Evolutionary conservation across 2,113 vertebrate genomes (phyloP).

Genomic region (Thunnus thynnus): DNA sequence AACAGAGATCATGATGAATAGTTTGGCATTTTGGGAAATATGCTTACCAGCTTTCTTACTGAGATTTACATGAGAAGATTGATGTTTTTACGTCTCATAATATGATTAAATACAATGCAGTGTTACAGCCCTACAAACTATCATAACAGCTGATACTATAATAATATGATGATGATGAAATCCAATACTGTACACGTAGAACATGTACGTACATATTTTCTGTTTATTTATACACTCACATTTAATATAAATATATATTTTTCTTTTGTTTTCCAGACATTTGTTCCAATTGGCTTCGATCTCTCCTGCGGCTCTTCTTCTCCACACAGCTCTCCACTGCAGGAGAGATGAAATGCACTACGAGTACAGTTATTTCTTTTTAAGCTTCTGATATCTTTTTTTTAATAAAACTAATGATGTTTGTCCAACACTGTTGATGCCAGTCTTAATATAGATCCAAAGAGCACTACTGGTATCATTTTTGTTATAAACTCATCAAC

Average conservation of each 20-base stretch:
- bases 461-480: background rate
- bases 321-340: conserved; percentile 32
- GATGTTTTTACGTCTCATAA: too few relatives aligned
- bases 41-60: too few relatives aligned
- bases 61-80: too few relatives aligned
- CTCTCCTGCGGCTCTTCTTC: background rate
- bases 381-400: too few relatives aligned
- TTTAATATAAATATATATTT: conserved; percentile 13
- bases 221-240: background rate
- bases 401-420: conserved; percentile 7
- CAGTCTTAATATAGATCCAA: conserved; percentile 1
- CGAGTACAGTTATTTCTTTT: background rate
- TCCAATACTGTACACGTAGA: too few relatives aligned
- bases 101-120: too few relatives aligned
- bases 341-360: conserved; percentile 61
- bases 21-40: too few relatives aligned
- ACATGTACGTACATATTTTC: background rate
- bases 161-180: too few relatives aligned
- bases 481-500: background rate
- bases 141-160: too few relatives aligned
- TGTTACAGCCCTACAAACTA: too few relatives aligned
- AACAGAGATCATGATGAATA: too few relatives aligned
- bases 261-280: conserved; percentile 72
- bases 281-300: conserved; percentile 68
- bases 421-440: conserved; percentile 42